phyloP scores from a whole-genome alignment of 2,113 vertebrate genomes.

The Zosterops hypoxanthus region DNA sequence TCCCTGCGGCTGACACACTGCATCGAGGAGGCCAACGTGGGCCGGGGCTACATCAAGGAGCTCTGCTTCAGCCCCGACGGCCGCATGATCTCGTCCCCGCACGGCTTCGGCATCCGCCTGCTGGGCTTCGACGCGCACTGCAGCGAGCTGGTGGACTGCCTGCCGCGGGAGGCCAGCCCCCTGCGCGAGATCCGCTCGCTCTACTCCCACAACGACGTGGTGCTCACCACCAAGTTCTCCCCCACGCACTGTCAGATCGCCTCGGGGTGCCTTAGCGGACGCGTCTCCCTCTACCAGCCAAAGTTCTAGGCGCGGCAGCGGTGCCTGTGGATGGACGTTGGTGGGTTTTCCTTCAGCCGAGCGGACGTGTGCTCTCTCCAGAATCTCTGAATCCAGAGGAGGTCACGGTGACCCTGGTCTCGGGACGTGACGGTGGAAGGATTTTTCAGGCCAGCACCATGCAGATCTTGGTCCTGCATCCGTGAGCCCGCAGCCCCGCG shows the following conservation, averaged over 20 bases:
- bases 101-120: slow-evolving; percentile 94
- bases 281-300: slow-evolving; percentile 96
- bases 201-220: slow-evolving; percentile 97
- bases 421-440: not conserved
- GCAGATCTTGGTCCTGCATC: not conserved
- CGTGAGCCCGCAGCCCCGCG: not conserved
- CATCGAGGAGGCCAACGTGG: slow-evolving; percentile 97
- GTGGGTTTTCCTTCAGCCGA: slow-evolving; percentile 56
- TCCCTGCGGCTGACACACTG: slow-evolving; percentile 94
- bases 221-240: slow-evolving; percentile 98
- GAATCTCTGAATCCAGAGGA: slow-evolving; percentile 22
- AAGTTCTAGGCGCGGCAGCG: slow-evolving; percentile 87
- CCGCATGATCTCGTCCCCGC: slow-evolving; percentile 95
- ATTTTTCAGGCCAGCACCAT: not conserved
- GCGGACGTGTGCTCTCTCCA: slow-evolving; percentile 63
- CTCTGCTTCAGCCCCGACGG: slow-evolving; percentile 98
- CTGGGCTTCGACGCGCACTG: slow-evolving; percentile 91
- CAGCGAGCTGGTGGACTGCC: slow-evolving; percentile 93
- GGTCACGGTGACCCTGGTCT: slow-evolving; percentile 20
- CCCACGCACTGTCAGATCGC: slow-evolving; percentile 99
- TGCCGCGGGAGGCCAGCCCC: slow-evolving; percentile 88
- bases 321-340: slow-evolving; percentile 1
- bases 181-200: slow-evolving; percentile 93
- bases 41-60: slow-evolving; percentile 97
- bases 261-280: slow-evolving; percentile 98